These are phyloP conservation scores for Philaethria dido DNA, from an alignment of 2,888 invertebrate genomes.

Conservation along the genomic window DNA sequence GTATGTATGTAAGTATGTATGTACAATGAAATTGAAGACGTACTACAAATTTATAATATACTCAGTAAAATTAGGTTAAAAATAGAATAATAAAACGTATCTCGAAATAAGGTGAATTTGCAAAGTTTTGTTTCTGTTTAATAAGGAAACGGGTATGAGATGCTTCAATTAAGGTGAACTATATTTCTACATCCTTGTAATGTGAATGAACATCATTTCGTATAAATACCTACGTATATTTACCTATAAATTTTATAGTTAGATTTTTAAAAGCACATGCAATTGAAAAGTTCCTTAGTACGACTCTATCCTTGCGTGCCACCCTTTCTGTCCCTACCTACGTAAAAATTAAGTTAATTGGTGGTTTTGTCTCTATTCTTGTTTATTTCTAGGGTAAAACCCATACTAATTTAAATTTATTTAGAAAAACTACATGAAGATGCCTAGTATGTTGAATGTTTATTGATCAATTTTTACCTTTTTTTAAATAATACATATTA, in stretches of 20 bases:
- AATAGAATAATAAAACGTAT: not conserved
- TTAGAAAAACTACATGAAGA: too few relatives aligned
- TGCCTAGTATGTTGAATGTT: too few relatives aligned
- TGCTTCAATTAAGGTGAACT: constrained; percentile 5
- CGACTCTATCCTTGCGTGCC: not conserved
- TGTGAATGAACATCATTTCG: not conserved
- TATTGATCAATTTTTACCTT: too few relatives aligned
- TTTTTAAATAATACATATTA: too few relatives aligned
- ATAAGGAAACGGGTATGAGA: constrained; percentile 14
- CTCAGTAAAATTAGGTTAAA: not conserved
- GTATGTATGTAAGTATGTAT: too few relatives aligned
- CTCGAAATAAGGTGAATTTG: not conserved
- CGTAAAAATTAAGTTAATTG: constrained; percentile 3
- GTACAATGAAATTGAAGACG: too few relatives aligned
- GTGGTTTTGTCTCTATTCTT: not conserved
- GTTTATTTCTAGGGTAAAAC: constrained; percentile 3
- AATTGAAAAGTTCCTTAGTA: not conserved
- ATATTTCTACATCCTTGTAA: constrained; percentile 8
- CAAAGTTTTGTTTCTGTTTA: not conserved
- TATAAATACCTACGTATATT: not conserved
- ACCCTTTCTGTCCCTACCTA: not conserved
- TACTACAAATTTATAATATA: not conserved
- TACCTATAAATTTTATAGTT: not conserved
- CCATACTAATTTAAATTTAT: not conserved
- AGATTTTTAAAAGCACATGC: not conserved